phyloP scores from a whole-genome alignment of 2,888 invertebrate species.

The Prosopocoilus inquinatus region DNA sequence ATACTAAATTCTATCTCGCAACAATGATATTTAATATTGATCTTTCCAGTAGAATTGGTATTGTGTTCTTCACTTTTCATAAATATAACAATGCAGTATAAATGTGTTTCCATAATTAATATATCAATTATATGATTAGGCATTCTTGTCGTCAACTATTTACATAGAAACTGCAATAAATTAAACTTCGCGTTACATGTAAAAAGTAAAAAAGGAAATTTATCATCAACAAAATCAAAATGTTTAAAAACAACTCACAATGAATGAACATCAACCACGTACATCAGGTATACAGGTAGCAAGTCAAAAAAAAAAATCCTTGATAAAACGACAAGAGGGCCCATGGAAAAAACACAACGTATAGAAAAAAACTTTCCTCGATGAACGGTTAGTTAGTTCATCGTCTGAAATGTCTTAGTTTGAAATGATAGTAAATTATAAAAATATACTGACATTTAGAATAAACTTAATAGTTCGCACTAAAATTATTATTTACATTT shows the following conservation, averaged over 20 bases:
- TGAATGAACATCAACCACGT: neutral
- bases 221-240: neutral
- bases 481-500: constrained; percentile 27
- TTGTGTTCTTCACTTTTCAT: constrained; percentile 4
- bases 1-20: constrained; percentile 17
- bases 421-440: constrained; percentile 17
- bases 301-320: neutral
- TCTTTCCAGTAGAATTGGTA: constrained; percentile 7
- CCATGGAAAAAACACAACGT: neutral
- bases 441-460: constrained; percentile 21
- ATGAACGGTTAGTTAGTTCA: neutral
- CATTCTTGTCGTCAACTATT: constrained; percentile 18
- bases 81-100: constrained; percentile 11
- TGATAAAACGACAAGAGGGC: constrained; percentile 12
- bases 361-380: too few relatives aligned
- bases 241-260: neutral
- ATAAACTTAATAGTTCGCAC: constrained; percentile 20
- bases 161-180: constrained; percentile 9
- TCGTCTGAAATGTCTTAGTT: constrained; percentile 7
- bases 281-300: constrained; percentile 17
- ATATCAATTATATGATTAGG: constrained; percentile 4
- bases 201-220: neutral
- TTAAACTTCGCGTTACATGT: neutral
- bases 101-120: constrained; percentile 5
- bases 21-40: constrained; percentile 23